A percentile compares a stretch with the other conserved stretches of the same genome.
These are phyloP conservation scores for Pseudochaenichthys georgianus DNA, from an alignment of 2,797 vertebrate genomes.

Conservation along the genomic window DNA sequence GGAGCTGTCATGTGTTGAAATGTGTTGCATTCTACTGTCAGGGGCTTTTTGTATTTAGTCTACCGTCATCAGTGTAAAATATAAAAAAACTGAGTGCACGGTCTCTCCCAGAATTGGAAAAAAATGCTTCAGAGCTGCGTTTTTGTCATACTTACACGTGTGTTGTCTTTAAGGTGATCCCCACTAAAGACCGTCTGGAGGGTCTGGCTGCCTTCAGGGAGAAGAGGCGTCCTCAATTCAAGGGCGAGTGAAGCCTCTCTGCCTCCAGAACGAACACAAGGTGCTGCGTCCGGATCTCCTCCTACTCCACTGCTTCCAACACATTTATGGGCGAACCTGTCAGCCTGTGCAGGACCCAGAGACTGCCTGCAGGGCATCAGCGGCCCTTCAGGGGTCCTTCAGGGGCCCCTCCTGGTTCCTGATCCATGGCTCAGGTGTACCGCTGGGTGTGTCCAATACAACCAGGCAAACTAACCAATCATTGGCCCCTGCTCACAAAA, in stretches of 20 bases:
- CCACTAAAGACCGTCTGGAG: conserved; percentile 97
- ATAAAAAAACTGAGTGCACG: neutral
- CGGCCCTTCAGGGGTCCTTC: too few species aligned
- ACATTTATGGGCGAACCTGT: conserved; percentile 45
- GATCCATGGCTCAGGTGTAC: neutral
- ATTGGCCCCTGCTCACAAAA: conserved; percentile 11
- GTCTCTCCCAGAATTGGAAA: too few species aligned
- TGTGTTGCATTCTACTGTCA: neutral
- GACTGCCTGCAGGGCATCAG: conserved; percentile 2
- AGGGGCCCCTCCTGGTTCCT: neutral
- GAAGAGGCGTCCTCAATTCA: conserved; percentile 92
- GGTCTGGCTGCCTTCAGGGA: conserved; percentile 97
- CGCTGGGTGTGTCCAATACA: conserved; percentile 10
- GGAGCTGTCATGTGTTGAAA: neutral
- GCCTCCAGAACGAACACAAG: neutral
- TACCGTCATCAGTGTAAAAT: neutral
- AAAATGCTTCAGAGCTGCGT: too few species aligned
- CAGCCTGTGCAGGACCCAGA: conserved; percentile 28
- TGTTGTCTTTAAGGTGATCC: conserved; percentile 89
- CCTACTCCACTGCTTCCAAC: conserved; percentile 65
- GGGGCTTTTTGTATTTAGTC: neutral
- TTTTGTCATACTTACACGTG: too few species aligned
- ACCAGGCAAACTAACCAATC: conserved; percentile 28
- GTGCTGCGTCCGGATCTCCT: conserved; percentile 49
- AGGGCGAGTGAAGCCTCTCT: conserved; percentile 89